Base-by-base conservation (phyloP, 2,113 vertebrate species). In the Chlorocebus sabaeus region DNA sequence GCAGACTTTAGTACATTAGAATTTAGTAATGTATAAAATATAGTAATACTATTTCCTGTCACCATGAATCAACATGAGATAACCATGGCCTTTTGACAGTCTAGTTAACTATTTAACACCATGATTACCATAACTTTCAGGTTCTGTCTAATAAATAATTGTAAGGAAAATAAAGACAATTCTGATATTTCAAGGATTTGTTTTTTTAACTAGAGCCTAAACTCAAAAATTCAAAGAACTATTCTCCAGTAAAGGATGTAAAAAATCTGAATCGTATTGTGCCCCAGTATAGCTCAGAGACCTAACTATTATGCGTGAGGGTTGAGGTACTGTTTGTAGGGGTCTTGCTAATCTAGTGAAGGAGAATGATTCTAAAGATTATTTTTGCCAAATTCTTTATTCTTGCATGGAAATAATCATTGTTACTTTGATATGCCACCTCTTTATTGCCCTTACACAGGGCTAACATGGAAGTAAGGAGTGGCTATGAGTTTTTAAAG, bases 1-100 rank as follows among this genome's bases (percentile, higher is more conserved):
- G 8, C 4, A 38, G 23, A 25, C 76, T 90, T 96, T 59, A 89
- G 61, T 78, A 79, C 48, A 90, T 72, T 94, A 87, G 50, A 92
- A 90, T 87, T 92, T n/a, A 87, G 32, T 90, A 38, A 67, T 95
- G 9, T 78, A 50, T 89, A 89, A 50, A 90, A 79, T 89, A 45
- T 10, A 79, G 14, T 52, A 43, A 32, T 91, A 20, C 55, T 83
- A 50, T 32, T 64, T 52, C 20, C 7, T 59, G 4, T 84, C 35
- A 59, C 72, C 32, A 55, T 61, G 55, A 93, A 52, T 84, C 10
- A 55, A 12, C 1, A 86, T 22, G 13, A 55, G 23, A 8, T 97
- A 27, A 86, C 22, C 94, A 5, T 83, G 87, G 18, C 57, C 45
- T 87, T 0, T 80, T 86, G 68, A 68, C 59, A 32, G 6, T 52